Evolutionary conservation across 2,797 vertebrate genomes (phyloP), one percentile per base, ranked within the genome.

Genomic region (Anolis apletophallus): DNA sequence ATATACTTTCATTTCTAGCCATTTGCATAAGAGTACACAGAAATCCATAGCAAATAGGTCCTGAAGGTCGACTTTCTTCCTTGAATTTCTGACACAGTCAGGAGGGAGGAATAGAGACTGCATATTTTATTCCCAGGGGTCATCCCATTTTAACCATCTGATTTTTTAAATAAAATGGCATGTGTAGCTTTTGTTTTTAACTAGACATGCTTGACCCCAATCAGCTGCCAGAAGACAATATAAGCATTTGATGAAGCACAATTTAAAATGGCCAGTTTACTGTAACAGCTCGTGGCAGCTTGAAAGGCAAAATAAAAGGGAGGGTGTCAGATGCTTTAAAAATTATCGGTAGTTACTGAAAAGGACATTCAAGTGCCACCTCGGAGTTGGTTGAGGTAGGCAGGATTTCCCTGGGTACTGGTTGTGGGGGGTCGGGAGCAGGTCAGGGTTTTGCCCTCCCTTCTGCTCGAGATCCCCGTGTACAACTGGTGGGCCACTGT

Each of bases 211-310:
- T 80, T 82, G 50, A 10, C 57, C 67, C 77, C 61, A 3, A 0
- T 64, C 85, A 82, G 61, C 86, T 79, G 76, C 87, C 92, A 83
- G 81, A 89, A 88, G 89, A 90, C 91, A 93, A 93, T 87, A 73
- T 86, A 94, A 90, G 93, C 89, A 92, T 85, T 92, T 89, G 89
- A 88, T 87, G 91, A 95, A 95, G 90, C 91, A 92, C 92, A 93
- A 91, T 89, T 92, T 36, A 46, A 46, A 92, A 88, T 91, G 86
- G 55, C 87, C 87, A 76, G 59, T 80, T 80, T 90, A 74, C 79
- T 92, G 83, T 87, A 75, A 40, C 86, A 79, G 93, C 77, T 7
- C 90, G 71, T 88, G 87, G 79, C 89, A 61, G 75, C 59, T 91
- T 82, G 88, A 81, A 88, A 81, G 87, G 87, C 74, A 86, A 86